Conservation (phyloP, 2,888 invertebrate genomes). For the Coremacera marginata region DNA sequence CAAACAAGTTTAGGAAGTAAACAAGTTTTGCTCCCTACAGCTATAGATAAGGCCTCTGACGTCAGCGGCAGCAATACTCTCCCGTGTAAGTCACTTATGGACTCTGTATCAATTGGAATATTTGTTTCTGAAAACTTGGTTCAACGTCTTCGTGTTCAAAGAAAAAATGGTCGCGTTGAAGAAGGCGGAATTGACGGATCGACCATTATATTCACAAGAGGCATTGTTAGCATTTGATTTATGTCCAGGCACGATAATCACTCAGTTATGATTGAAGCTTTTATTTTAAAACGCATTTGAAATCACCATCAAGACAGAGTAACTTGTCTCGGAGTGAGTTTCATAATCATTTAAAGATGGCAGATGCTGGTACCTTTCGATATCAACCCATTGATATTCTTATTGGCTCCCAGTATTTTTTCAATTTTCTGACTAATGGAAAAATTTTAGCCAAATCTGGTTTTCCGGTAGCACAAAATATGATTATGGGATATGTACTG, state of each 20-base stretch:
- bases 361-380: neutral
- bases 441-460: neutral
- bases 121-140: neutral
- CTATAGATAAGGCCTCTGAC: conserved; percentile 9
- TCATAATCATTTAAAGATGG: neutral
- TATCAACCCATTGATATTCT: neutral
- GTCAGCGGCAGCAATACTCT: neutral
- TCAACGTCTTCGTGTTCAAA: neutral
- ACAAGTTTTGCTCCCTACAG: conserved; percentile 25
- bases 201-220: too few species aligned
- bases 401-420: conserved; percentile 18
- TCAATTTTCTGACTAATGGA: neutral
- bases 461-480: neutral
- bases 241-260: too few species aligned
- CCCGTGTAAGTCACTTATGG: neutral
- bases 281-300: neutral
- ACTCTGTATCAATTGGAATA: conserved; percentile 15
- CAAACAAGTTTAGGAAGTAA: conserved; percentile 9
- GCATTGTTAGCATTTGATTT: too few species aligned
- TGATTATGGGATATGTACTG: too few species aligned
- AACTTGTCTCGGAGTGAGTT: neutral
- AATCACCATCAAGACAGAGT: neutral
- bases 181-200: too few species aligned
- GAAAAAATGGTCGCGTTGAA: neutral
- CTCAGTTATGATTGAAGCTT: neutral